Evolutionary conservation across 2,797 vertebrate genomes (phyloP).

Genomic region (Alectoris magna): DNA sequence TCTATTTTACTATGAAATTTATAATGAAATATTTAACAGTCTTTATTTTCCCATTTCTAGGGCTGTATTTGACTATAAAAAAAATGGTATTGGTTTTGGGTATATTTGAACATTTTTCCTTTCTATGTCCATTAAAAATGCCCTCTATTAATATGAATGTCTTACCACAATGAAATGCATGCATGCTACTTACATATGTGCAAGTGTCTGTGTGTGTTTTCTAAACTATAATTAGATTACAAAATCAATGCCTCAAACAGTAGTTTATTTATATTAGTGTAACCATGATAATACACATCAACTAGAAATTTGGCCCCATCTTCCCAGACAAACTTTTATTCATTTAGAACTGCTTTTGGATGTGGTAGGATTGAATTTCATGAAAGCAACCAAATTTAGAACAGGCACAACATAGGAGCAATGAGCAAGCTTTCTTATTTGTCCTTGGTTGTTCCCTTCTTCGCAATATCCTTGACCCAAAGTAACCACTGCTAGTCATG

Average conservation of each 20-base stretch:
- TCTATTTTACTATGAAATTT: neutral
- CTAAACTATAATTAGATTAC: neutral
- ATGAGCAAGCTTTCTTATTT: slow-evolving; percentile 41
- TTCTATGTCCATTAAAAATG: neutral
- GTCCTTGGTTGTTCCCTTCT: slow-evolving; percentile 58
- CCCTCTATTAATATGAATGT: neutral
- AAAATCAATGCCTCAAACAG: neutral
- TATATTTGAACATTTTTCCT: neutral
- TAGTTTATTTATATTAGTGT: neutral
- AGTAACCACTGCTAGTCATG: slow-evolving; percentile 10
- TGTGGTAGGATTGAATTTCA: slow-evolving; percentile 13
- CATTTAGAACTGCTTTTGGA: slow-evolving; percentile 35
- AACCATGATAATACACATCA: neutral
- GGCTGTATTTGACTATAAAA: neutral
- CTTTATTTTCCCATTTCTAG: neutral
- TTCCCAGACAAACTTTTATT: slow-evolving; percentile 17
- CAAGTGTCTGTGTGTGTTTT: neutral
- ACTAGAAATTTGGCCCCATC: neutral
- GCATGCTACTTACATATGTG: neutral
- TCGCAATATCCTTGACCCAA: slow-evolving; percentile 61
- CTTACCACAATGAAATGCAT: neutral
- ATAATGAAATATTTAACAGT: neutral
- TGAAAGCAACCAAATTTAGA: slow-evolving; percentile 53
- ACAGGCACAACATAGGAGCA: neutral
- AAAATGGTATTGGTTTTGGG: neutral